Evolutionary conservation across 2,797 vertebrate genomes (phyloP).

Genomic region (Darevskia mixta): DNA sequence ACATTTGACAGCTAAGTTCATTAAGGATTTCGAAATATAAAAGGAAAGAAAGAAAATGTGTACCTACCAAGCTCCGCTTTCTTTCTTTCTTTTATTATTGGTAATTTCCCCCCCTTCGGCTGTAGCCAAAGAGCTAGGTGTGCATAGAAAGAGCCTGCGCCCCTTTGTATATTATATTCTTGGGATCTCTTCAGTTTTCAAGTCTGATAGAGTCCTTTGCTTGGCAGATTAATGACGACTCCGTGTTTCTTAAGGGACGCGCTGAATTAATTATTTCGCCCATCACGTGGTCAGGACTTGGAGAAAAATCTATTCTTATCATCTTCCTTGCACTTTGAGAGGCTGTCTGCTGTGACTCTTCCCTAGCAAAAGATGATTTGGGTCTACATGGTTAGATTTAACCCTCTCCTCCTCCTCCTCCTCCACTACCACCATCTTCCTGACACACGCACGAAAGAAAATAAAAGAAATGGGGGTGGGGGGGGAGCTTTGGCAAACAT

Average conservation of each 20-base stretch:
- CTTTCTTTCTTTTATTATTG: slow-evolving; percentile 76
- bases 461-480: slow-evolving; percentile 68
- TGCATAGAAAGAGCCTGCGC: slow-evolving; percentile 87
- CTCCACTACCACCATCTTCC: background rate
- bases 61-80: slow-evolving; percentile 88
- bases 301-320: slow-evolving; percentile 93
- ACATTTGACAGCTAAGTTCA: slow-evolving; percentile 93
- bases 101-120: slow-evolving; percentile 80
- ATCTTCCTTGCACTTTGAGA: slow-evolving; percentile 90
- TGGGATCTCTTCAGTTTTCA: slow-evolving; percentile 99
- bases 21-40: slow-evolving; percentile 85
- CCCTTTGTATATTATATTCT: slow-evolving; percentile 97
- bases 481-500: slow-evolving; percentile 81
- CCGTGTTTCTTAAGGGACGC: slow-evolving; percentile 99
- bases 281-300: slow-evolving; percentile 98
- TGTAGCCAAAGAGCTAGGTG: slow-evolving; percentile 86
- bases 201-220: slow-evolving; percentile 99
- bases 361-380: slow-evolving; percentile 78
- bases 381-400: slow-evolving; percentile 66
- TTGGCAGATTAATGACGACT: slow-evolving; percentile 99
- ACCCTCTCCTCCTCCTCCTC: slow-evolving; percentile 24
- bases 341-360: slow-evolving; percentile 84
- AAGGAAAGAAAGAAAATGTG: slow-evolving; percentile 83
- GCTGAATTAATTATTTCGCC: slow-evolving; percentile 99
- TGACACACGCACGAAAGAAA: background rate